Percentiles rank a stretch among this genome's conserved stretches.
Conservation (phyloP, 2,797 vertebrate genomes). For the Gouania willdenowi region DNA sequence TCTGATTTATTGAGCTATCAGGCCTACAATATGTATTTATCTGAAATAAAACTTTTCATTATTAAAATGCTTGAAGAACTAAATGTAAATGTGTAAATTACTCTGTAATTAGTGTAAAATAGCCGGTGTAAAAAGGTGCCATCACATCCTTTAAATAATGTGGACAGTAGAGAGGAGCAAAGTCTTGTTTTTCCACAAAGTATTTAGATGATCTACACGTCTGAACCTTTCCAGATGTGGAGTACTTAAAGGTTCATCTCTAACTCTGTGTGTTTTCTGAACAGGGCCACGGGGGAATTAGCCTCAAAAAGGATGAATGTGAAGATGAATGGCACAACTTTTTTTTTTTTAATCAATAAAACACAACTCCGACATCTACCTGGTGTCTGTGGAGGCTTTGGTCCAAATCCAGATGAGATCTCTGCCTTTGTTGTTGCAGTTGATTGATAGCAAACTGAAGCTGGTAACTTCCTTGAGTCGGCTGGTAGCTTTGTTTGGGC, state of each 20-base stretch:
- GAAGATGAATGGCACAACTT: no score
- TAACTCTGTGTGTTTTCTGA: neutral
- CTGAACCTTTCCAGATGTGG: conserved; percentile 5
- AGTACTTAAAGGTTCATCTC: conserved; percentile 2
- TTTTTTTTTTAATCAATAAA: neutral
- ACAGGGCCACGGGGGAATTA: neutral
- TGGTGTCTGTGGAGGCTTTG: conserved; percentile 79
- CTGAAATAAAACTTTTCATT: no score
- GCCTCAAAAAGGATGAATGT: neutral
- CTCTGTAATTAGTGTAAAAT: no score
- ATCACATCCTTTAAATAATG: conserved; percentile 6
- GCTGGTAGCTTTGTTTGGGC: conserved; percentile 63
- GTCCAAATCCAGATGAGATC: conserved; percentile 79
- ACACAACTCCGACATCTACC: conserved; percentile 59
- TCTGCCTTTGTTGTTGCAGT: conserved; percentile 85
- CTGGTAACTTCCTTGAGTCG: conserved; percentile 77
- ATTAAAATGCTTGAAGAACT: no score
- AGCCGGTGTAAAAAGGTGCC: neutral
- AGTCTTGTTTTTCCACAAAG: conserved; percentile 5
- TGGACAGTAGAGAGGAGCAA: neutral
- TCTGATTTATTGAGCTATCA: no score
- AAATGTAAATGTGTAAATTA: no score
- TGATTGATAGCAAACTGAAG: conserved; percentile 88
- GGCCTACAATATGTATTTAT: no score
- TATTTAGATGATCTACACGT: conserved; percentile 4